Evolutionary conservation across 1,140 invertebrate genomes (phyloP), one percentile per base, ranked within the genome.

Genomic region (Contarinia nasturtii): DNA sequence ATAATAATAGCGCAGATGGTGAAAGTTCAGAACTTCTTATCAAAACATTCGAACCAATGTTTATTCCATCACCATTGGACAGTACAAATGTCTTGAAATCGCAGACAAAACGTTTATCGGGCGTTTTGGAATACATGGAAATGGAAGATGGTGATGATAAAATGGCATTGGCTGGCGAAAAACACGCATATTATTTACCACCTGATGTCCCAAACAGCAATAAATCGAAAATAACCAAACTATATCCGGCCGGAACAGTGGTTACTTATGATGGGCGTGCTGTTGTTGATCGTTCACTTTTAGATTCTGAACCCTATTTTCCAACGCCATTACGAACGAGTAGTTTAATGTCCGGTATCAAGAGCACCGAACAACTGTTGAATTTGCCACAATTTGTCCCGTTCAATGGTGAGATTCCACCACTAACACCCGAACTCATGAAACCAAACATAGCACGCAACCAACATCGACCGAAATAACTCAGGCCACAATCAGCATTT

Each of bases 261-360:
- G 73, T 80, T 10, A 76, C 79, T 7, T 84, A 77, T 51, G 80
- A 85, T 53, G 80, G 79, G 0, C 80, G 79, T 57, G 73, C 70
- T 17, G 69, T 83, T 7, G 72, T 78, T 3, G 77, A 77, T 41
- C 66, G 69, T 10, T 73, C 69, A 11, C 55, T 82, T 10, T 73
- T 76, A 0, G 68, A 70, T 41, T 64, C 73, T 1, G 64, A 70
- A 45, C 67, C 74, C 8, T 66, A 68, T 12, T 69, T 67, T 47
- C 53, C 64, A 19, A 67, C 73, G 46, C 63, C 72, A 2, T 58
- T 63, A 18, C 67, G 66, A 37, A 56, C 49, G 2, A 54, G 53
- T 11, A 57, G 58, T 1, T 68, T 65, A 48, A 72, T 22, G 21
- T 3, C 14, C 2, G 2, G 14, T n/a, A 12, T 44, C 11, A 18